These are phyloP conservation scores for Pseudomyrmex sp. DNA, from an alignment of 1,140 invertebrate species.

Conservation along the genomic window DNA sequence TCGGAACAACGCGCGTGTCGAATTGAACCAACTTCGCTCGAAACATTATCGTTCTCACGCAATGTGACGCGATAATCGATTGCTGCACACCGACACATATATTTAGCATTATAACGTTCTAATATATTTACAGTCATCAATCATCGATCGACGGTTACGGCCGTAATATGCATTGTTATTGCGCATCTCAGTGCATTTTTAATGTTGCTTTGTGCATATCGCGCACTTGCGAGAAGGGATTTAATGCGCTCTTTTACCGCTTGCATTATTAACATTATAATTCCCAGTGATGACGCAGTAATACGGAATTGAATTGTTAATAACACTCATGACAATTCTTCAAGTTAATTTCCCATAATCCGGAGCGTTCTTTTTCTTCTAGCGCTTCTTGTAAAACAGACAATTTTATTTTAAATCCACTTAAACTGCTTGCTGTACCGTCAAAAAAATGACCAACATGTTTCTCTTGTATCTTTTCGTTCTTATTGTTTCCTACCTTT, in stretches of 20 bases:
- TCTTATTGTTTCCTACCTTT: neutral
- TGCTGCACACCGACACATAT: neutral
- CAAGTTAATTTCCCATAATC: neutral
- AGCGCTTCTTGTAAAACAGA: neutral
- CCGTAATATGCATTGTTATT: constrained; percentile 8
- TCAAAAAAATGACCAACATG: neutral
- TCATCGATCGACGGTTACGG: constrained; percentile 24
- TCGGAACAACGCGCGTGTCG: constrained; percentile 21
- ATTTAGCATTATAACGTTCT: constrained; percentile 21
- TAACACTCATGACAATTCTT: neutral
- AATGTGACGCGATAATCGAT: constrained; percentile 46
- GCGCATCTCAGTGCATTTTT: constrained; percentile 5
- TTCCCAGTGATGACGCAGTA: neutral
- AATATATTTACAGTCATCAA: constrained; percentile 39
- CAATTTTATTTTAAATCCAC: neutral
- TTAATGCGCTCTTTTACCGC: neutral
- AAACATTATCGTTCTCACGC: constrained; percentile 39
- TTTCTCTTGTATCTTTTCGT: neutral
- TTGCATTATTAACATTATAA: constrained; percentile 25
- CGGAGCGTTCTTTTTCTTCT: neutral
- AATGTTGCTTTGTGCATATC: neutral
- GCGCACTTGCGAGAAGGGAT: neutral
- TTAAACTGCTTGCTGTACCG: neutral
- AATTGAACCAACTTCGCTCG: constrained; percentile 52
- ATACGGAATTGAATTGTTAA: constrained; percentile 11